These are phyloP conservation scores for Apis laboriosa DNA, from an alignment of 1,140 invertebrate species.

Conservation along the genomic window DNA sequence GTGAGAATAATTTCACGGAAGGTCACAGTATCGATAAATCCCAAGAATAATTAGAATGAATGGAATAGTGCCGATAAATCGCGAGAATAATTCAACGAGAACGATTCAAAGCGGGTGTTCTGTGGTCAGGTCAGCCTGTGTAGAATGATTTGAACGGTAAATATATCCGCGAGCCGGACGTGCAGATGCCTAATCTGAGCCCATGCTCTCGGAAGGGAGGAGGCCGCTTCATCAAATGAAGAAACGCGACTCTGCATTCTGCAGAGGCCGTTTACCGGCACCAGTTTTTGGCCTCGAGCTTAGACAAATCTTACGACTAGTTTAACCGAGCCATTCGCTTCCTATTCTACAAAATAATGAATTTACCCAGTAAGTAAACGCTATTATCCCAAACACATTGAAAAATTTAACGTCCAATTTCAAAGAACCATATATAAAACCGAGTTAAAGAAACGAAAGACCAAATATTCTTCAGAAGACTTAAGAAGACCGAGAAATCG, in stretches of 20 bases:
- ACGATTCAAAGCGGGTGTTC: background rate
- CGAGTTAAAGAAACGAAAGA: too few relatives aligned
- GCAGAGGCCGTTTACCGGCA: constrained; percentile 70
- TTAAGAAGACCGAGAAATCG: background rate
- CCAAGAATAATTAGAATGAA: too few relatives aligned
- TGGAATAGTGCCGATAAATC: background rate
- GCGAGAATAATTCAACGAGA: background rate
- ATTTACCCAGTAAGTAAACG: too few relatives aligned
- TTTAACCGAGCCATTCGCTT: too few relatives aligned
- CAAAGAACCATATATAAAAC: background rate
- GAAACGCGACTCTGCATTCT: constrained; percentile 65
- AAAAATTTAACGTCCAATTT: background rate
- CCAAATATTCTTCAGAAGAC: background rate
- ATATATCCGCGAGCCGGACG: constrained; percentile 59
- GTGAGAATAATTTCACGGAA: too few relatives aligned
- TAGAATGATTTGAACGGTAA: constrained; percentile 63
- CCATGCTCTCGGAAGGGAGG: constrained; percentile 17
- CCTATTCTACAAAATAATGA: too few relatives aligned
- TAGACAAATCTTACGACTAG: background rate
- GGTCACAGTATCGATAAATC: too few relatives aligned
- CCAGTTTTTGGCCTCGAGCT: constrained; percentile 25
- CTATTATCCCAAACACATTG: background rate
- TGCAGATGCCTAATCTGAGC: constrained; percentile 37
- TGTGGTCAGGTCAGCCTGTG: constrained; percentile 24
- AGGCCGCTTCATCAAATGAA: constrained; percentile 27